phyloP scores from a whole-genome alignment of 2,888 invertebrate species.

The Xylota segnis region DNA sequence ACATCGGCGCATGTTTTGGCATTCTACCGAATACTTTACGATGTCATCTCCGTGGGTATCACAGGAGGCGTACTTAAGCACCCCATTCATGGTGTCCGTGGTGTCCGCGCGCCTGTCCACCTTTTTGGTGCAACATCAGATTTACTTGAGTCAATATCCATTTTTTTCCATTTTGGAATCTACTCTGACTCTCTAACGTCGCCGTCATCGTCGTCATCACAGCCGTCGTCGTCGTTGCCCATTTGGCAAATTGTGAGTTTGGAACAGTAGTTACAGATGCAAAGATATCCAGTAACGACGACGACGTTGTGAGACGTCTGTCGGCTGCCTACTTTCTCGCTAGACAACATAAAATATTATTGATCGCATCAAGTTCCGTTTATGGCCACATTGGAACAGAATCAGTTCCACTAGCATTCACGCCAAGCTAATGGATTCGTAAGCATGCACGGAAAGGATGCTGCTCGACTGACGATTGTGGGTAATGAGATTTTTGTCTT shows the following conservation, averaged over 20 bases:
- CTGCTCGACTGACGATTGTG: conserved; percentile 24
- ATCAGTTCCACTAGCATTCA: conserved; percentile 70
- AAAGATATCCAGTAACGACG: conserved; percentile 31
- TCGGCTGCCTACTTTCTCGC: conserved; percentile 62
- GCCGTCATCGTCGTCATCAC: conserved; percentile 23
- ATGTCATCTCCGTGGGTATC: conserved; percentile 71
- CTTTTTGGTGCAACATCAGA: conserved; percentile 31
- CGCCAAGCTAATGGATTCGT: conserved; percentile 65
- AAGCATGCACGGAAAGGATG: conserved; percentile 47
- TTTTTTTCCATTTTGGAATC: conserved; percentile 18
- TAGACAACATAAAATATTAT: conserved; percentile 75
- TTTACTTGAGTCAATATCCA: conserved; percentile 46
- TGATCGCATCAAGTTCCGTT: conserved; percentile 74
- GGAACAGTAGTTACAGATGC: conserved; percentile 32
- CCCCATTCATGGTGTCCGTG: conserved; percentile 39
- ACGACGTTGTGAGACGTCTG: conserved; percentile 41
- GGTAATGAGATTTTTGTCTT: conserved; percentile 65
- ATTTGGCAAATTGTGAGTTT: conserved; percentile 59
- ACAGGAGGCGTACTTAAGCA: conserved; percentile 68
- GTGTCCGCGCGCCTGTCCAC: conserved; percentile 30
- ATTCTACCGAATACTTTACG: conserved; percentile 56
- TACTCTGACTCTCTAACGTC: conserved; percentile 4
- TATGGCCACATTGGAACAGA: conserved; percentile 61
- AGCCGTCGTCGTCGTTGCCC: conserved; percentile 39
- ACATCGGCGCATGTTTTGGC: conserved; percentile 62